Conservation (phyloP, 2,113 vertebrate species). For the Glaucomys volans region DNA sequence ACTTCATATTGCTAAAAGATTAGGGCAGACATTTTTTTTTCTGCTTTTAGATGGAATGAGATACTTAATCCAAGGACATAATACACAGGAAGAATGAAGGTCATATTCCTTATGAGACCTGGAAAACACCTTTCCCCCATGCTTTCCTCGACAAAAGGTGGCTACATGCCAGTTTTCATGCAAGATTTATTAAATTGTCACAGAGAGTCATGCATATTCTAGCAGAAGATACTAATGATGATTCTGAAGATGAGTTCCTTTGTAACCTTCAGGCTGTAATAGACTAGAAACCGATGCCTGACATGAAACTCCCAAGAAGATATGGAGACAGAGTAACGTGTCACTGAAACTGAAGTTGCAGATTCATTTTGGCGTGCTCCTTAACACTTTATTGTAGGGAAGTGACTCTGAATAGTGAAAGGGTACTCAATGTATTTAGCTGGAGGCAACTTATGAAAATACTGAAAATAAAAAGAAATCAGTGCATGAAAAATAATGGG, state of each 20-base stretch:
- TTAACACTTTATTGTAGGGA: slow-evolving; percentile 29
- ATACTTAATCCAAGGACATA: not conserved
- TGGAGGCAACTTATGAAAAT: slow-evolving; percentile 62
- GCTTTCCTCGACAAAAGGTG: slow-evolving; percentile 55
- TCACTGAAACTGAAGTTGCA: slow-evolving; percentile 56
- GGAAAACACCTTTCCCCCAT: not conserved
- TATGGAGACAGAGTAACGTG: slow-evolving; percentile 62
- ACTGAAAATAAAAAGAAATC: slow-evolving; percentile 20
- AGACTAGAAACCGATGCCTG: slow-evolving; percentile 46
- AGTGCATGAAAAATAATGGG: slow-evolving; percentile 47
- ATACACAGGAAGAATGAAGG: not conserved
- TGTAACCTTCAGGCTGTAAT: slow-evolving; percentile 67
- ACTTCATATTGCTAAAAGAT: slow-evolving; percentile 20
- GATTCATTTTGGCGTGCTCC: slow-evolving; percentile 41
- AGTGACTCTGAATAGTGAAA: slow-evolving; percentile 61
- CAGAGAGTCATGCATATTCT: slow-evolving; percentile 65
- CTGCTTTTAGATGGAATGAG: not conserved
- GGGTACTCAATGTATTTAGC: slow-evolving; percentile 42
- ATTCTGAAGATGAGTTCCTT: slow-evolving; percentile 57
- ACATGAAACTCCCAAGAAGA: slow-evolving; percentile 63
- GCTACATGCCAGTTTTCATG: slow-evolving; percentile 44
- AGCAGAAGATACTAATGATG: slow-evolving; percentile 72
- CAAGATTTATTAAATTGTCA: slow-evolving; percentile 79
- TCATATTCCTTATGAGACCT: slow-evolving; percentile 9
- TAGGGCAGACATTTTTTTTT: not conserved